A percentile compares a stretch with the other conserved stretches of the same genome.
Evolutionary conservation across 2,113 vertebrate species (phyloP).

Genomic region (Rhabdomys dilectus): DNA sequence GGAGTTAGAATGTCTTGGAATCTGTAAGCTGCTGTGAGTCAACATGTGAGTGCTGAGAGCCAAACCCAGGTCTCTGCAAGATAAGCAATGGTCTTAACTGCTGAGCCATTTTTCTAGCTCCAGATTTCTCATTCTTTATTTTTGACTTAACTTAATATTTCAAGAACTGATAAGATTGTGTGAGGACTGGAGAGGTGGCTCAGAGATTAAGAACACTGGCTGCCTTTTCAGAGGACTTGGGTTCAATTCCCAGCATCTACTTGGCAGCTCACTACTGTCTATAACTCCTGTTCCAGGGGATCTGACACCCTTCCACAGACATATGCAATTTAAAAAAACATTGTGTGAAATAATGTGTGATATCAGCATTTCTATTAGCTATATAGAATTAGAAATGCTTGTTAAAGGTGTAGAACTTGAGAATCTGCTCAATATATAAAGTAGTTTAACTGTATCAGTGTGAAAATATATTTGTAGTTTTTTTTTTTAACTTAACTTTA

Average conservation of each 20-base stretch:
- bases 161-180: background rate
- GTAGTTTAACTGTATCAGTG: background rate
- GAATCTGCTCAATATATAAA: background rate
- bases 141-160: slow-evolving; percentile 18
- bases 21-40: background rate
- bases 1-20: background rate
- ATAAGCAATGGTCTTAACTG: background rate
- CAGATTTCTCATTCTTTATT: background rate
- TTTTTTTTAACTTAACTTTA: slow-evolving; percentile 28
- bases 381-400: background rate
- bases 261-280: too few relatives aligned
- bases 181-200: too few relatives aligned
- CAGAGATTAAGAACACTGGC: too few relatives aligned
- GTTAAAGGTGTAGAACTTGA: background rate
- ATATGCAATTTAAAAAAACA: too few relatives aligned
- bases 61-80: background rate
- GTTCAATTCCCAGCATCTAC: too few relatives aligned
- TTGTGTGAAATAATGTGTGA: background rate
- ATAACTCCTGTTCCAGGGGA: too few relatives aligned
- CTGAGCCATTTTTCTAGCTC: background rate
- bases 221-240: too few relatives aligned
- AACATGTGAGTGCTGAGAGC: background rate
- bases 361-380: background rate
- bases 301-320: too few relatives aligned
- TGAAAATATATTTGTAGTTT: slow-evolving; percentile 28